Evolutionary conservation across 2,113 vertebrate genomes (phyloP), one percentile per base, ranked within the genome.

Genomic region (Cettia cetti): DNA sequence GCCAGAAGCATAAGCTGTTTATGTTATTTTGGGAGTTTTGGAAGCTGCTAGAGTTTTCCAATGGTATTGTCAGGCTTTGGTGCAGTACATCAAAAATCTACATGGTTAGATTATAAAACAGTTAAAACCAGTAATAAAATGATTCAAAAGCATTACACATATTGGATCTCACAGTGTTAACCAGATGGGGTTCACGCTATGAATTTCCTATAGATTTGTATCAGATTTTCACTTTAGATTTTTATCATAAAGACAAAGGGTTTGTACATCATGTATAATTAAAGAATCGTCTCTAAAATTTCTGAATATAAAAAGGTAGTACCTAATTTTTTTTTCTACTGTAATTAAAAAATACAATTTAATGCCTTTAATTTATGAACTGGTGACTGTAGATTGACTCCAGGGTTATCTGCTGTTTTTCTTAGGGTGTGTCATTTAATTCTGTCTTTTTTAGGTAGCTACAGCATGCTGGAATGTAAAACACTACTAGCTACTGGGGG

Each of bases 1-100:
- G 96, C 96, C 95, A 95, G 92, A 87, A 94, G 79, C 42, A 16
- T 94, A 95, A 93, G 70, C 90, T 96, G 27, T 94, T 97, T 93
- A 82, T 89, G 76, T 95, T 94, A 89, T 94, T 94, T 82, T 59
- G 57, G 56, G 53, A 44, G 56, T 92, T 96, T 82, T 92, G 82
- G 82, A 92, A 95, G 53, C 85, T 93, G 87, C 61, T 88, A 77
- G 94, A 69, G 49, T 89, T 86, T 92, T 87, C 76, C 5, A 10
- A 42, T 44, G 39, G 11, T 83, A 42, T 71, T 89, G 52, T 90
- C 81, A 66, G 53, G 24, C 77, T 96, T 92, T 90, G 68, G 84
- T 95, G 89, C 69, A 57, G 27, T 39, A 39, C 63, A 76, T 95
- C n/a, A 91, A 97, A 97, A 95, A 90, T 95, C 69, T 27, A 24